Evolutionary conservation across 1,140 invertebrate genomes (phyloP), one percentile per base, ranked within the genome.

Genomic region (Drosophila persimilis): DNA sequence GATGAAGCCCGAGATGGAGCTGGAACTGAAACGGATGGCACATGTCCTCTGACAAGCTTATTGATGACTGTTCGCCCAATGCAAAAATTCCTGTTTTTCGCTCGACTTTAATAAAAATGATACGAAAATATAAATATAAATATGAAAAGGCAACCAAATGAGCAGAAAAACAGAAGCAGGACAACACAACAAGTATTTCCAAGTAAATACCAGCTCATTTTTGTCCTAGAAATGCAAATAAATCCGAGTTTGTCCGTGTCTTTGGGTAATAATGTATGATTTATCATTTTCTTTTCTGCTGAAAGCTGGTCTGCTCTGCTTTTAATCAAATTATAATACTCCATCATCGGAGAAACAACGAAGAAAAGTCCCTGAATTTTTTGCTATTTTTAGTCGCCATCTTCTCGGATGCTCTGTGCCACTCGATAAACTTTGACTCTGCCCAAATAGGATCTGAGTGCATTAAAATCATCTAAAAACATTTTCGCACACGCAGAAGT

Each of bases 401-500:
- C 35, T 13, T 35, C 31, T 35, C 3, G 31, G 31, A 9, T 2
- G 31, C 20, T 29, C 43, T 15, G 13, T 56, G 7, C 15, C 9
- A 51, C 39, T 24, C 15, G 24, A 44, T 44, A 70, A 26, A 43
- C 69, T 70, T 70, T 69, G 35, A 43, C 69, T 70, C 69, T 69
- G 35, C 56, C 56, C 51, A 47, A 41, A 65, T 57, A 63, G 48
- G 75, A 50, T 69, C 60, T 48, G 56, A 74, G 63, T 70, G 50
- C 43, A 86, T 85, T 74, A 80, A 86, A 74, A 48, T 45, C 71
- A 59, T 44, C 63, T 69, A 57, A 70, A 80, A 74, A 55, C 45
- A 69, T 59, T 50, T 26, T 56, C 29, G n/a, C 7, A 41, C 39
- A 66, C 58, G 59, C 22, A 35, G 29, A 24, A 56, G 60, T 47